Evolutionary conservation across 2,113 vertebrate genomes (phyloP).

Genomic region (Glaucidium brasilianum): DNA sequence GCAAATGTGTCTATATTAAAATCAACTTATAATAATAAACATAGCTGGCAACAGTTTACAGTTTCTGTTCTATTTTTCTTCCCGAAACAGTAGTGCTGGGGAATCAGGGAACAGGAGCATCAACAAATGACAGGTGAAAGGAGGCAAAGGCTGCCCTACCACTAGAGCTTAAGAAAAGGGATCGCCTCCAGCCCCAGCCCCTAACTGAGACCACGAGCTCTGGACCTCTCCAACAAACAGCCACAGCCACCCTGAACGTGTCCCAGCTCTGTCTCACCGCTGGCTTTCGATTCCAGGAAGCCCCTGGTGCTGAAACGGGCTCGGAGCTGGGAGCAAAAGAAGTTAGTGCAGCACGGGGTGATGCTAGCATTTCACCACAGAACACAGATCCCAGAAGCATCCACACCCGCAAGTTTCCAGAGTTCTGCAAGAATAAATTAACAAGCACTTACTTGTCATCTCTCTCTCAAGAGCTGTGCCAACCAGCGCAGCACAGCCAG

Average conservation of each 20-base stretch:
- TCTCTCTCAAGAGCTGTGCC: background rate
- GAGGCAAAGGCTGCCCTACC: background rate
- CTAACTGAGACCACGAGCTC: background rate
- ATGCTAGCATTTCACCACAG: background rate
- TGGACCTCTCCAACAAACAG: background rate
- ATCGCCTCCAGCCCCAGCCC: background rate
- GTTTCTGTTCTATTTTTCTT: background rate
- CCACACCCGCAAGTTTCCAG: background rate
- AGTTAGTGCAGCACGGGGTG: background rate
- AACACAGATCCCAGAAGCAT: background rate
- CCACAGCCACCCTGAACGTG: background rate
- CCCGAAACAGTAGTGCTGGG: background rate
- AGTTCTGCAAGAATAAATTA: background rate
- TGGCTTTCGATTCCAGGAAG: background rate
- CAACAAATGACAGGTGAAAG: background rate
- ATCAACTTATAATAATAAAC: background rate
- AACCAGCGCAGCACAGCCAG: background rate
- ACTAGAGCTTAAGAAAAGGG: background rate
- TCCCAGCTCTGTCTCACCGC: background rate
- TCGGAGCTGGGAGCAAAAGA: background rate
- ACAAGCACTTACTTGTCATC: background rate
- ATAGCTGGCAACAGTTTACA: background rate
- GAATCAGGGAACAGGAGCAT: background rate
- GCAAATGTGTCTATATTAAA: background rate
- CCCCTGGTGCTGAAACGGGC: background rate